Evolutionary conservation across 2,888 invertebrate genomes (phyloP).

Genomic region (Acrobasis repandana): DNA sequence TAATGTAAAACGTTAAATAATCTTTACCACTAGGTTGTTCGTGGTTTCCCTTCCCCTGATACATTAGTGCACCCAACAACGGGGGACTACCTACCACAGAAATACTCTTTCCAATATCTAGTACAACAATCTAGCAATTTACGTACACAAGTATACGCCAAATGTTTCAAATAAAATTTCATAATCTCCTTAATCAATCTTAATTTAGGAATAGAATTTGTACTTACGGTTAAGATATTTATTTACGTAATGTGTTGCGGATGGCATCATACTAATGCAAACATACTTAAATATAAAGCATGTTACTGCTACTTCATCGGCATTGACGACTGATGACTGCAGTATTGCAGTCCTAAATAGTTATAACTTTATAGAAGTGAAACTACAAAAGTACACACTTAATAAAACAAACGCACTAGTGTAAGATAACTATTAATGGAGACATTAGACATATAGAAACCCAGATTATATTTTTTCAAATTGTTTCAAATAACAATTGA

Average conservation of each 20-base stretch:
- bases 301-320: neutral
- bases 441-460: no score
- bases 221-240: constrained; percentile 13
- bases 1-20: no score
- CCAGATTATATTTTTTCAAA: no score
- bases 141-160: neutral
- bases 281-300: neutral
- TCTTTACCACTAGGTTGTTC: no score
- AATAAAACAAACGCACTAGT: no score
- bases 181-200: neutral
- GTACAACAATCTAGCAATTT: neutral
- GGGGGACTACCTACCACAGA: neutral
- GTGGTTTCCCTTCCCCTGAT: no score
- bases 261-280: neutral
- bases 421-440: no score
- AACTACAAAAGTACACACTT: no score
- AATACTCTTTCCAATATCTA: neutral
- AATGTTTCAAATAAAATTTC: neutral
- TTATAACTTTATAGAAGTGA: no score
- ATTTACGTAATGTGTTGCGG: constrained; percentile 9
- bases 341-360: neutral
- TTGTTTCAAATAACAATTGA: no score
- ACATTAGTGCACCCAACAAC: no score
- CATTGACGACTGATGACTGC: neutral
- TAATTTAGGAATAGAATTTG: constrained; percentile 20